Evolutionary conservation across 2,113 vertebrate species (phyloP), one percentile per base, ranked within the genome.

Genomic region (Zingel zingel): DNA sequence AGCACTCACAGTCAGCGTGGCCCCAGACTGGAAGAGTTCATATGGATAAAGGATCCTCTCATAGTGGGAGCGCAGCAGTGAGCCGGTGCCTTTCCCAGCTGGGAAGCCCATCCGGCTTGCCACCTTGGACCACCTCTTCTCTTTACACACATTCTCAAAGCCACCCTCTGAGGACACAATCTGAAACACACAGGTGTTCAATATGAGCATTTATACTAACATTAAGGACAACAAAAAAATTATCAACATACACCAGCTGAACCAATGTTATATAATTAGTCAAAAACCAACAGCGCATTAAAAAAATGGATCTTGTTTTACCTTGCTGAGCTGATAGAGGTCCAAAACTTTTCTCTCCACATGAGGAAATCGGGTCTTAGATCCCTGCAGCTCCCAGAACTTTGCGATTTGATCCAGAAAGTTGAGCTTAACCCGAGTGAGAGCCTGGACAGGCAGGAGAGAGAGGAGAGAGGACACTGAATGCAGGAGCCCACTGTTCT

Each of bases 381-480:
- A 99, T 78, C 98, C 98, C 66, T 99, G 98, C 77, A 99, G 96
- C 84, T 99, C 98, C 98, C 98, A 99, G 90, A 99, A 99, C 92
- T 99, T 99, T 90, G 97, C 97, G 59, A 99, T 96, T 86, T 99
- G 97, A 96, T 99, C 98, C 93, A 99, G 90, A 88, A 99, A 99
- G 92, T 99, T 98, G 82, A 99, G 94, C 91, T 97, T 98, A 66
- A 99, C 97, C 89, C 98, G 96, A 79, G 98, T 99, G 94, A 99
- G 97, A 70, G 98, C 98, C 98, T 99, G 82, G 68, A 82, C 9
- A 53, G 45, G 62, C 0, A 1, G 0, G 0, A 48, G 56, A 27
- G 45, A 70, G 21, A 36, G 18, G 18, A 58, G 25, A 79, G 64
- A 66, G 36, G n/a, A 62, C 2, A 56, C 33, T 43, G 5, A 86